Base-by-base conservation (phyloP, 2,113 vertebrate species). In the Campylomormyrus tamandua region DNA sequence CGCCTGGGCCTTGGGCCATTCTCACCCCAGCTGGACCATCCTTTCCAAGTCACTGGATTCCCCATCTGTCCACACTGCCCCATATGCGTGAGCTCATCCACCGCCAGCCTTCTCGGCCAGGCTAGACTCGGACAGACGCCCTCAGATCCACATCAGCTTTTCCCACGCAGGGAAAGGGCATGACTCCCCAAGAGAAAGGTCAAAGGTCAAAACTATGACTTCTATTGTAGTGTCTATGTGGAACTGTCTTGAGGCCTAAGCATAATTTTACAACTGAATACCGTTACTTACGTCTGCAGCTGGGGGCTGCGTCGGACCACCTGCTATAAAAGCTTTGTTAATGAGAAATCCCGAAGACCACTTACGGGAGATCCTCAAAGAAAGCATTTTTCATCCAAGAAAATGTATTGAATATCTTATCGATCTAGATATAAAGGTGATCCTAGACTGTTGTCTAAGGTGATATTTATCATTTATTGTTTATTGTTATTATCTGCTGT, bases 41-140 rank as follows among this genome's bases (percentile, higher is more conserved):
- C 53, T 88, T 88, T 88, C 87, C 87, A 88, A 88, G 56, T 66
- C 87, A 66, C 87, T 88, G 87, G 56, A 88, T 62, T 24, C 87
- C 62, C 87, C 87, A 88, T 88, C 56, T 88, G 87, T 66, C 87
- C 50, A 56, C 49, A 35, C n/a, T 17, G 0, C 49, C 50, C 27
- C 85, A 70, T 31, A 70, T 31, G 62, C n/a, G n/a, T 27, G n/a
- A 70, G 62, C 35, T 21, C 15, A 24, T 45, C 10, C 87, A 62
- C n/a, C 27, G 31, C 21, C 45, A 48, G 7, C 21, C 10, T 46
- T 48, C 21, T 21, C 45, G 6, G 42, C 7, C 19, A 84, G 83
- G 83, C 8, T 21, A 45, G 42, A 24, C 35, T 24, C 80, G 7
- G 2, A 53, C 49, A 87, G 8, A 53, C 19, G 21, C 49, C 27